A percentile compares a stretch with the other conserved stretches of the same genome.
phyloP scores from a whole-genome alignment of 2,797 vertebrate species.

The Champsocephalus gunnari region DNA sequence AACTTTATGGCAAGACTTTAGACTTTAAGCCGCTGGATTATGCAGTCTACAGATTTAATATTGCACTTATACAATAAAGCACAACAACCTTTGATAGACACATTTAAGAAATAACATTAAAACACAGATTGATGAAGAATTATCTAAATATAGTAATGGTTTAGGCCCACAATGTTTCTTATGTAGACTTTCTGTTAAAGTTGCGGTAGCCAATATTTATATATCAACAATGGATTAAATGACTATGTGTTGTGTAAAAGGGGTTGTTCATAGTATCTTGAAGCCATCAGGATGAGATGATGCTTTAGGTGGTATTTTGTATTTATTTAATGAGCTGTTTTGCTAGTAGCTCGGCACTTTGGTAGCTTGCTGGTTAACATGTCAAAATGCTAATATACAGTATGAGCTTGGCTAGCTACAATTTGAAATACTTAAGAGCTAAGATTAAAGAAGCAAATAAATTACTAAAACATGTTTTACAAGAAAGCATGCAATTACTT shows the following conservation, averaged over 20 bases:
- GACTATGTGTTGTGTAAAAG: not conserved
- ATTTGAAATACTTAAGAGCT: not conserved
- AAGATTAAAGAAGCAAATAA: not conserved
- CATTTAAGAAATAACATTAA: not conserved
- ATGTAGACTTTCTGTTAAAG: not conserved
- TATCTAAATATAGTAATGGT: not conserved
- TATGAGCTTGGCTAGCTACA: not conserved
- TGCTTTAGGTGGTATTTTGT: not conserved
- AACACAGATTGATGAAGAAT: not conserved
- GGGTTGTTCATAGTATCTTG: not conserved
- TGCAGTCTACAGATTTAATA: not conserved
- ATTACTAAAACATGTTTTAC: not conserved
- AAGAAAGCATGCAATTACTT: not conserved
- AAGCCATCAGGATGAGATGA: not conserved
- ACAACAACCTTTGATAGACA: not conserved
- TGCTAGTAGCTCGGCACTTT: not conserved
- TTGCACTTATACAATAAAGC: not conserved
- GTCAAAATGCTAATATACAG: not conserved
- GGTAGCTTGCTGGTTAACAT: slow-evolving; percentile 6
- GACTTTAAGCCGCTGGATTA: not conserved
- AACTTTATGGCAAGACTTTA: not conserved
- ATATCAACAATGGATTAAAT: not conserved
- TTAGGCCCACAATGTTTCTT: not conserved
- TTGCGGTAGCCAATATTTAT: not conserved
- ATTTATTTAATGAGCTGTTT: not conserved